A percentile compares a stretch with the other conserved stretches of the same genome.
Conservation (phyloP, 2,888 invertebrate species). For the Nemotelus pantherinus region DNA sequence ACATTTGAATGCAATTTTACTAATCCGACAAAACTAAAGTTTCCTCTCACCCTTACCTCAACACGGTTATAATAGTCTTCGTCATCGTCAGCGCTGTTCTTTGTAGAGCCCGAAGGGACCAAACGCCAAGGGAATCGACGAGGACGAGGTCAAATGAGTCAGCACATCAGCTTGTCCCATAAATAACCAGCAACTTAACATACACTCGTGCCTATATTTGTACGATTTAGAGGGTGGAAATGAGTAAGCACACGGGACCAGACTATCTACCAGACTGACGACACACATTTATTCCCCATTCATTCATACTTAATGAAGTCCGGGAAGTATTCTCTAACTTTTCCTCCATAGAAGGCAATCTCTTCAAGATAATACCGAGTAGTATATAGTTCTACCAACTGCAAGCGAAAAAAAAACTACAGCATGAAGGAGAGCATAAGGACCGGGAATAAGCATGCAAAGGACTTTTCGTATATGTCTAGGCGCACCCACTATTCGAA, state of each 20-base stretch:
- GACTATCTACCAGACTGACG: conserved; percentile 39
- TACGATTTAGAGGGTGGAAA: conserved; percentile 36
- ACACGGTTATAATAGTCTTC: background rate
- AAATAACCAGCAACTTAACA: conserved; percentile 31
- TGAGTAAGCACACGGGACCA: conserved; percentile 24
- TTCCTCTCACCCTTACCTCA: conserved; percentile 18
- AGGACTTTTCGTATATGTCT: conserved; percentile 5
- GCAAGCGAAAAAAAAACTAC: background rate
- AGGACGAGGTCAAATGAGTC: conserved; percentile 34
- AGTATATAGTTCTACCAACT: background rate
- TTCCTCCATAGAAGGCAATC: conserved; percentile 33
- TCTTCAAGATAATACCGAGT: conserved; percentile 28
- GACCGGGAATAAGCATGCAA: background rate
- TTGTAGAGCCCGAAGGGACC: background rate
- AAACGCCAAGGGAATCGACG: background rate
- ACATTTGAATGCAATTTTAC: conserved; percentile 41
- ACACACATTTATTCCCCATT: conserved; percentile 40
- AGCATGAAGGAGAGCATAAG: conserved; percentile 10
- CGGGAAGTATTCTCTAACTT: conserved; percentile 35
- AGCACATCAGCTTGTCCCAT: conserved; percentile 36
- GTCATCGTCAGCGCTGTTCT: background rate
- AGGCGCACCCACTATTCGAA: background rate
- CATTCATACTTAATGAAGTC: conserved; percentile 42
- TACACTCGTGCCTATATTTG: conserved; percentile 6
- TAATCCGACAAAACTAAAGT: conserved; percentile 37